These are phyloP conservation scores for Salvelinus namaycush DNA, from an alignment of 2,113 vertebrate species.

Conservation along the genomic window DNA sequence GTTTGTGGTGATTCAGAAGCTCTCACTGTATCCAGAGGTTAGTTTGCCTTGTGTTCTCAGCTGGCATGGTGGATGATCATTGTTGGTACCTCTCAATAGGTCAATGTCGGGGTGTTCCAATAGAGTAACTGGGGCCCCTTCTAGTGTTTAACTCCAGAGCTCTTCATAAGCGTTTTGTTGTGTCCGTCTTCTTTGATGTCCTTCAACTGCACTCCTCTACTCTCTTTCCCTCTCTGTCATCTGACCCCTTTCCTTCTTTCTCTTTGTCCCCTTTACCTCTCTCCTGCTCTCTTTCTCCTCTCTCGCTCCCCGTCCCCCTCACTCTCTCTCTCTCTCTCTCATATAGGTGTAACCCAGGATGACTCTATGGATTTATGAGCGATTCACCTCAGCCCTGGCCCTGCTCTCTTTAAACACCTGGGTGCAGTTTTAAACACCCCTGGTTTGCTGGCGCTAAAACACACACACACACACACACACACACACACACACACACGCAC, in stretches of 20 bases:
- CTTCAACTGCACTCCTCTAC: background rate
- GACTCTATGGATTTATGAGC: constrained; percentile 58
- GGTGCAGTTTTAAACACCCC: constrained; percentile 58
- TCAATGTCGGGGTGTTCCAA: background rate
- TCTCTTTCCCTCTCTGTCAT: constrained; percentile 7
- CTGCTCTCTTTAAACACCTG: constrained; percentile 40
- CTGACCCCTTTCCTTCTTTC: constrained; percentile 7
- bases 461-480: background rate
- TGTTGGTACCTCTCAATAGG: background rate
- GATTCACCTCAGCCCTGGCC: constrained; percentile 33
- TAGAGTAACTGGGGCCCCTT: background rate
- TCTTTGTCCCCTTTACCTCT: constrained; percentile 43
- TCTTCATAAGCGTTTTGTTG: background rate
- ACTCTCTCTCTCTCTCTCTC: constrained; percentile 32
- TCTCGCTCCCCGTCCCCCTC: background rate
- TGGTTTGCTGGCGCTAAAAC: constrained; percentile 15
- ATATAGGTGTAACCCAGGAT: constrained; percentile 59
- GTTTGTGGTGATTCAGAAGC: background rate
- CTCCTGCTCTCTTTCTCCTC: background rate
- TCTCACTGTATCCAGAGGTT: background rate
- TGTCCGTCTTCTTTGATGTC: background rate
- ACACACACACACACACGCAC: background rate
- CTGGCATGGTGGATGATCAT: background rate
- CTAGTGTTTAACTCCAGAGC: background rate
- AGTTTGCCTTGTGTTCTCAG: background rate